Evolutionary conservation across 2,113 vertebrate genomes (phyloP).

Genomic region (Colossoma macropomum): DNA sequence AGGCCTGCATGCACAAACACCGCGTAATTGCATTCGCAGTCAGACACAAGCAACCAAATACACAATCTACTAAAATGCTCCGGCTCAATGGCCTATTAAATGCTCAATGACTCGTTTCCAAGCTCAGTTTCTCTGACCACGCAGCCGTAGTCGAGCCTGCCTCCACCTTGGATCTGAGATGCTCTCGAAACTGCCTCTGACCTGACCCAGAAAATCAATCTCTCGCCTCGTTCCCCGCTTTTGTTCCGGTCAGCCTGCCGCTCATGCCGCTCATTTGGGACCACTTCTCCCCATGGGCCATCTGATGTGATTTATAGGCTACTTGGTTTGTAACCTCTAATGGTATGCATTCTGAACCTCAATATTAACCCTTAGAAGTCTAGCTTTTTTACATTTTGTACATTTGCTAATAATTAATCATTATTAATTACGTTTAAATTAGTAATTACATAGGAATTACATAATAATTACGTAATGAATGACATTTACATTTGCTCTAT

Average conservation of each 20-base stretch:
- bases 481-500: too few relatives aligned
- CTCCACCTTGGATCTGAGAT: not conserved
- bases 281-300: not conserved
- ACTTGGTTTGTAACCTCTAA: not conserved
- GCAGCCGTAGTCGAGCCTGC: not conserved
- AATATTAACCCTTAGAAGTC: not conserved
- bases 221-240: not conserved
- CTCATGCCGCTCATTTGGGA: not conserved
- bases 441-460: too few relatives aligned
- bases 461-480: too few relatives aligned
- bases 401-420: too few relatives aligned
- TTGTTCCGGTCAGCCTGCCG: not conserved
- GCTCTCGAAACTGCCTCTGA: not conserved
- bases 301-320: slow-evolving; percentile 9
- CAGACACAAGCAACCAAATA: not conserved
- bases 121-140: not conserved
- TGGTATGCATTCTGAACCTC: not conserved
- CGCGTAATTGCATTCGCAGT: not conserved
- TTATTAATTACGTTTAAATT: too few relatives aligned
- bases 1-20: not conserved
- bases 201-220: slow-evolving; percentile 8
- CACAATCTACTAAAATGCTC: not conserved
- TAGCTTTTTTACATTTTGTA: too few relatives aligned
- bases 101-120: not conserved
- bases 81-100: not conserved